These are phyloP conservation scores for Triplophysa dalaica DNA, from an alignment of 2,113 vertebrate genomes.

Conservation along the genomic window DNA sequence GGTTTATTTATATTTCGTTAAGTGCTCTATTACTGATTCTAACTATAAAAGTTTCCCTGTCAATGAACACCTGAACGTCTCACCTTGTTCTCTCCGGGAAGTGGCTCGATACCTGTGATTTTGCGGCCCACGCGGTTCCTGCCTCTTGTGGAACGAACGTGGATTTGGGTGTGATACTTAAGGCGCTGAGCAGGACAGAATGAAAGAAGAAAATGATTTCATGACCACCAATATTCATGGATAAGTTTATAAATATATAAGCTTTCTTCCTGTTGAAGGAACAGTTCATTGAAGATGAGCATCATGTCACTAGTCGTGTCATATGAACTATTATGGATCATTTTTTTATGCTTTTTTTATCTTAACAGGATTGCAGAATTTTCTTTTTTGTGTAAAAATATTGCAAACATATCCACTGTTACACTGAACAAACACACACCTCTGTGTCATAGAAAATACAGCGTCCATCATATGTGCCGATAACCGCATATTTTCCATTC, in stretches of 20 bases:
- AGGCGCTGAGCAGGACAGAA: constrained; percentile 79
- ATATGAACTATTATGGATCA: no score
- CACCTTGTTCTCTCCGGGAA: constrained; percentile 98
- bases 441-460: constrained; percentile 99
- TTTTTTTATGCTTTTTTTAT: no score
- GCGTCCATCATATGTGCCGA: constrained; percentile 95
- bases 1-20: background rate
- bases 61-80: background rate
- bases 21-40: background rate
- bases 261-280: no score
- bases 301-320: no score
- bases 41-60: background rate
- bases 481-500: constrained; percentile 96
- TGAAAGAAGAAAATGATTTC: background rate
- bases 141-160: constrained; percentile 94
- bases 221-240: background rate
- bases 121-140: constrained; percentile 96
- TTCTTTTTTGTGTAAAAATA: no score
- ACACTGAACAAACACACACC: constrained; percentile 69
- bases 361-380: no score
- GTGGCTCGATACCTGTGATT: constrained; percentile 96
- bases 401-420: background rate
- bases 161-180: constrained; percentile 98
- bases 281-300: no score
- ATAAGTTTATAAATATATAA: background rate